A percentile compares a stretch with the other conserved stretches of the same genome.
Conservation (phyloP, 2,113 vertebrate species). For the Natator depressus region DNA sequence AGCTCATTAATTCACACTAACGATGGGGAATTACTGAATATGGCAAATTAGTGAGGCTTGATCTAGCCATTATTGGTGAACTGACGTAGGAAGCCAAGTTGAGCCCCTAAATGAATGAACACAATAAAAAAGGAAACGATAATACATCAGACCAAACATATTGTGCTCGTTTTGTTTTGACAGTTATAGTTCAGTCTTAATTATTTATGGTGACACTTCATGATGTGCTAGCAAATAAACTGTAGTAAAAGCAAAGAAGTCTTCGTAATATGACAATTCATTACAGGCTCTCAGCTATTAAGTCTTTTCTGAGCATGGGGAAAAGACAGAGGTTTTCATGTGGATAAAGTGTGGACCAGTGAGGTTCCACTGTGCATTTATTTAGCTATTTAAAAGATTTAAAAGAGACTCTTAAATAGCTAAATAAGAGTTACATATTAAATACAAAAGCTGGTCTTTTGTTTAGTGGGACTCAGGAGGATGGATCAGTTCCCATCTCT, state of each 20-base stretch:
- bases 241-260: slow-evolving; percentile 43
- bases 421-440: background rate
- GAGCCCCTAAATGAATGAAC: slow-evolving; percentile 35
- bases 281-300: slow-evolving; percentile 36
- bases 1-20: slow-evolving; percentile 76
- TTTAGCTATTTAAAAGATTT: background rate
- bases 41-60: slow-evolving; percentile 74
- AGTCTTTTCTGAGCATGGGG: slow-evolving; percentile 18
- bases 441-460: background rate
- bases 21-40: slow-evolving; percentile 57
- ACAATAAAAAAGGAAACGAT: slow-evolving; percentile 4
- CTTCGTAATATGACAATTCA: slow-evolving; percentile 31
- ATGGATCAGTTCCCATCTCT: background rate
- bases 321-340: slow-evolving; percentile 15
- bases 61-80: slow-evolving; percentile 68
- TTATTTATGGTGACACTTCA: slow-evolving; percentile 54
- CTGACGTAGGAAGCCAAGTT: slow-evolving; percentile 9
- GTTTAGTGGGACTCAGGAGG: background rate
- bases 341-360: background rate
- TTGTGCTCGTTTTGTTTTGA: slow-evolving; percentile 54
- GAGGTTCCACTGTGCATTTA: background rate
- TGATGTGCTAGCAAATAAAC: slow-evolving; percentile 31
- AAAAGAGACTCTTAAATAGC: background rate
- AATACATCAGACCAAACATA: slow-evolving; percentile 1
- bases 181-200: slow-evolving; percentile 40